Evolutionary conservation across 2,888 invertebrate species (phyloP).

Genomic region (Mythimna lalbum): DNA sequence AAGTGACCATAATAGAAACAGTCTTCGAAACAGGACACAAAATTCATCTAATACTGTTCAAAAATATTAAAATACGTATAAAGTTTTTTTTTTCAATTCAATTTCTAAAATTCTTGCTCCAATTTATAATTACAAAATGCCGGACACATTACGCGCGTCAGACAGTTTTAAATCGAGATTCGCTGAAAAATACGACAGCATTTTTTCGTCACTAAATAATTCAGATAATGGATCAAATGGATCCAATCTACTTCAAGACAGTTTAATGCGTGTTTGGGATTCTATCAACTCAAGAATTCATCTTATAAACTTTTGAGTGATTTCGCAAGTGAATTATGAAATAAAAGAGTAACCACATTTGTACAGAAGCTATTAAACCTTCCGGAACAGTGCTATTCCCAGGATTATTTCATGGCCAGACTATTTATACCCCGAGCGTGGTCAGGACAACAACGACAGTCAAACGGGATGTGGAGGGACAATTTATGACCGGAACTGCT

Average conservation of each 20-base stretch:
- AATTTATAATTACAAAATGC: slow-evolving; percentile 28
- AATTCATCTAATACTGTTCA: slow-evolving; percentile 12
- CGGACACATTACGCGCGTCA: slow-evolving; percentile 34
- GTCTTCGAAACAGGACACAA: slow-evolving; percentile 3
- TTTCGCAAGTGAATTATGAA: slow-evolving; percentile 30
- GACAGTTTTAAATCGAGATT: slow-evolving; percentile 32
- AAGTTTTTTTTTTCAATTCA: no score
- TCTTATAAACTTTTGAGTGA: slow-evolving; percentile 5
- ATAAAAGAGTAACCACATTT: slow-evolving; percentile 39
- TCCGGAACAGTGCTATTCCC: slow-evolving; percentile 53
- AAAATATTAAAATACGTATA: no score
- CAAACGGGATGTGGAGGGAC: slow-evolving; percentile 82
- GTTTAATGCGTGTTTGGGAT: slow-evolving; percentile 42
- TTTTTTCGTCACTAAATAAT: slow-evolving; percentile 14
- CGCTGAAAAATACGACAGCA: slow-evolving; percentile 27
- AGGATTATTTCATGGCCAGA: slow-evolving; percentile 65
- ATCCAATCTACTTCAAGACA: slow-evolving; percentile 41
- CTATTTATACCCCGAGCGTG: slow-evolving; percentile 75
- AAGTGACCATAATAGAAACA: slow-evolving; percentile 33
- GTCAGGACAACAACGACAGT: slow-evolving; percentile 80
- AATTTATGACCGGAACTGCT: slow-evolving; percentile 87
- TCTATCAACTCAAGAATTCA: slow-evolving; percentile 15
- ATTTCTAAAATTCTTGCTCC: slow-evolving; percentile 12
- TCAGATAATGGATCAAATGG: slow-evolving; percentile 43
- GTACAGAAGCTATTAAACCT: slow-evolving; percentile 51